Evolutionary conservation across 1,140 invertebrate species (phyloP).

Genomic region (Drosophila nikananu): DNA sequence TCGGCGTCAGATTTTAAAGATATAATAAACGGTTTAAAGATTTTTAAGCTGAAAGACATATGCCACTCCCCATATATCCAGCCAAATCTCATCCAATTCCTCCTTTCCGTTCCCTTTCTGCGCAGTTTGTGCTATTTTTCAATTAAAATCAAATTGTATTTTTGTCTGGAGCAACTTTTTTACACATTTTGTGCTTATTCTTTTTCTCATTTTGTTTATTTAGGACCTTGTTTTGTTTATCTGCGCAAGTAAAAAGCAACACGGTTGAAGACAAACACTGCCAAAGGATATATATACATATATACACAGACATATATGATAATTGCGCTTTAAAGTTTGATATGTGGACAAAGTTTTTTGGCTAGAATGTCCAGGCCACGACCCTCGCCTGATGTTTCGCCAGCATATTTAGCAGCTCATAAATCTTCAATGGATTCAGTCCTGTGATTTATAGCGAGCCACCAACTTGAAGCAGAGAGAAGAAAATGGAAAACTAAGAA

Average conservation of each 20-base stretch:
- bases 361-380: constrained; percentile 20
- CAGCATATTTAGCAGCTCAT: constrained; percentile 77
- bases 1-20: not conserved
- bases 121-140: constrained; percentile 60
- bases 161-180: constrained; percentile 58
- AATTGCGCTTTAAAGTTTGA: constrained; percentile 70
- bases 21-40: not conserved
- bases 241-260: constrained; percentile 68
- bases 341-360: constrained; percentile 56
- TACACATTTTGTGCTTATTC: constrained; percentile 41
- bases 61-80: not conserved
- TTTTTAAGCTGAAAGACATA: not conserved
- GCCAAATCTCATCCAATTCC: constrained; percentile 13
- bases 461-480: constrained; percentile 42
- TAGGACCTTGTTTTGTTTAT: constrained; percentile 75
- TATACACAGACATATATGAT: constrained; percentile 51
- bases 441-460: constrained; percentile 69
- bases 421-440: constrained; percentile 74
- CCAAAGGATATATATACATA: constrained; percentile 15
- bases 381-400: constrained; percentile 29
- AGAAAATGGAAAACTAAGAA: constrained; percentile 10
- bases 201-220: constrained; percentile 66
- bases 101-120: constrained; percentile 3
- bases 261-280: constrained; percentile 29
- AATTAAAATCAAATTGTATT: constrained; percentile 75